Evolutionary conservation across 2,113 vertebrate genomes (phyloP).

Genomic region (Anoura caudifer): DNA sequence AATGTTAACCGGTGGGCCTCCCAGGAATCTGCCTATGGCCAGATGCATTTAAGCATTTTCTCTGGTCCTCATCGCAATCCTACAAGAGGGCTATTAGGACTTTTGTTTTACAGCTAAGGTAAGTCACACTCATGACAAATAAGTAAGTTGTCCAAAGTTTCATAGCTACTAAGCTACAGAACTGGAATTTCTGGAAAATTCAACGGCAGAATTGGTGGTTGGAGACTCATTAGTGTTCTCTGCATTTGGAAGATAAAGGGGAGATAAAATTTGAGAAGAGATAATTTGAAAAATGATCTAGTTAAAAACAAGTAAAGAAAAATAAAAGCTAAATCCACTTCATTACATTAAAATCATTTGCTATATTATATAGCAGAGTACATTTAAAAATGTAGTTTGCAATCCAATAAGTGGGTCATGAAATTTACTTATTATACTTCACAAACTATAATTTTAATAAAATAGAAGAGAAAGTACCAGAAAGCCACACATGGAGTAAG

Average conservation of each 20-base stretch:
- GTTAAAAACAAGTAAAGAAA: neutral
- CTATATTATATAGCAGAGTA: neutral
- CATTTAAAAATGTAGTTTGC: neutral
- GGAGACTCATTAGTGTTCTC: neutral
- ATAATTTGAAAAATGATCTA: neutral
- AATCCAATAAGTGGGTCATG: neutral
- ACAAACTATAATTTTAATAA: neutral
- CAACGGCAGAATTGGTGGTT: neutral
- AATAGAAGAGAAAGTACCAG: neutral
- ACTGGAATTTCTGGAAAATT: slow-evolving; percentile 6
- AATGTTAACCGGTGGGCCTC: neutral
- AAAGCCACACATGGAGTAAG: neutral
- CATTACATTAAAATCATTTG: neutral
- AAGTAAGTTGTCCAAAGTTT: neutral
- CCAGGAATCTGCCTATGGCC: neutral
- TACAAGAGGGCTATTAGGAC: neutral
- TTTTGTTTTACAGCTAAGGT: neutral
- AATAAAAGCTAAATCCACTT: neutral
- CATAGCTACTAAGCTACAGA: neutral
- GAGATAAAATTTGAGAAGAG: neutral
- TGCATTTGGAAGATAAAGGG: neutral
- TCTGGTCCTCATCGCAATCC: neutral
- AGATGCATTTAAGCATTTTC: neutral
- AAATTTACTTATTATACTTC: neutral
- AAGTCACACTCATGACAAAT: neutral